A percentile compares a stretch with the other conserved stretches of the same genome.
Conservation (phyloP, 2,113 vertebrate genomes). For the Falcunculus frontatus region DNA sequence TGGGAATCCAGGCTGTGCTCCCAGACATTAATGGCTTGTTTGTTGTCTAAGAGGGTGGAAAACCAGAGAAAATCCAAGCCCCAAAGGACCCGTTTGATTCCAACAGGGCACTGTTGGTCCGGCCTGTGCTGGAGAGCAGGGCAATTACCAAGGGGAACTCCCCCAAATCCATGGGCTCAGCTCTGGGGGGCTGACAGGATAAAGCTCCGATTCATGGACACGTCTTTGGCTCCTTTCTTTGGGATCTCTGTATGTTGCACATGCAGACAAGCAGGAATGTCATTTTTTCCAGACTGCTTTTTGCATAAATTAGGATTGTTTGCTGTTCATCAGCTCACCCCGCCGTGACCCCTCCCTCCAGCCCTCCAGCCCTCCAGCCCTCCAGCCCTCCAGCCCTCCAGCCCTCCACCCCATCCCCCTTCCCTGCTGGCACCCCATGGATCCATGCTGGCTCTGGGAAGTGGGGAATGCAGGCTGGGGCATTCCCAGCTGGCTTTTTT, state of each 20-base stretch:
- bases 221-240: conserved; percentile 66
- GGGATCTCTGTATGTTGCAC: conserved; percentile 26
- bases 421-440: not conserved
- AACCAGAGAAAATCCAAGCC: not conserved
- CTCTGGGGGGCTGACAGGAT: conserved; percentile 48
- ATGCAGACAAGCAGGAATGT: conserved; percentile 63
- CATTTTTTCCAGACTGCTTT: conserved; percentile 51
- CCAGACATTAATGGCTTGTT: conserved; percentile 50
- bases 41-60: conserved; percentile 54
- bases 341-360: not conserved
- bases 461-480: not conserved
- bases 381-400: not conserved
- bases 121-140: conserved; percentile 25
- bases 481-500: no score
- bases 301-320: conserved; percentile 65
- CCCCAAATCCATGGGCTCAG: conserved; percentile 25
- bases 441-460: not conserved
- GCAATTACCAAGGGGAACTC: conserved; percentile 28
- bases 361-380: not conserved
- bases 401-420: not conserved
- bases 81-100: conserved; percentile 4
- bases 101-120: not conserved
- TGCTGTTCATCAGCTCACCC: conserved; percentile 34
- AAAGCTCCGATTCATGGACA: conserved; percentile 69
- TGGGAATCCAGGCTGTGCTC: not conserved